Base-by-base conservation (phyloP, 2,797 vertebrate species). In the Muraenolepis orangiensis region DNA sequence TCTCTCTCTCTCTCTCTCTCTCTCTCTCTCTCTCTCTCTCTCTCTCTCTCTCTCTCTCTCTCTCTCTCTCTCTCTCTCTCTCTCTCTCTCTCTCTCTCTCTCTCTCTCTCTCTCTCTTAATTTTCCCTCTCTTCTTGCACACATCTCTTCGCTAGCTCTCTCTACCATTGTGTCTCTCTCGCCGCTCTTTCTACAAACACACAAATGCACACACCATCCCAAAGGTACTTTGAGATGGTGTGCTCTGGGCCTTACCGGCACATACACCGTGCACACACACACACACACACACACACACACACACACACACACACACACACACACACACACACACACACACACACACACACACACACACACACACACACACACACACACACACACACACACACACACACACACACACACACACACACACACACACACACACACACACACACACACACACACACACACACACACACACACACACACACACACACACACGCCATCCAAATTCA, bases 371-470 rank as follows among this genome's bases (percentile, higher is more conserved):
- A 31, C 16, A 51, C 46, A 20, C 46, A 20, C 40, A 31, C 11
- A 18, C 31, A 73, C 34, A 66, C 31, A 42, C 40, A 7, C 40
- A 42, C 30, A 64, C 51, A 61, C 71, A 64, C 71, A 61, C n/a
- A 8, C 42, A 31, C 29, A n/a, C 51, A 40, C 32, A 66, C 71
- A 51, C 70, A 71, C 72, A 76, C 77, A 75, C 73, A 76, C 36
- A 38, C 10, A 26, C 28, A 29, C 26, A 30, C 57, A 40, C 69
- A 66, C 23, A 71, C 16, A 75, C 79, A 76, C 76, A 74, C 70
- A 42, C 72, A 76, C 71, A 72, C 64, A 34, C 72, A 61, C 71
- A 36, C 76, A 70, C 72, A 69, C 69, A 76, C 74, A 79, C 72
- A 20, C 66, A 68, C 80, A 46, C 26, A 42, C 40, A 28, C 40